Base-by-base conservation (phyloP, 2,888 invertebrate genomes). In the Megamerina dolium region DNA sequence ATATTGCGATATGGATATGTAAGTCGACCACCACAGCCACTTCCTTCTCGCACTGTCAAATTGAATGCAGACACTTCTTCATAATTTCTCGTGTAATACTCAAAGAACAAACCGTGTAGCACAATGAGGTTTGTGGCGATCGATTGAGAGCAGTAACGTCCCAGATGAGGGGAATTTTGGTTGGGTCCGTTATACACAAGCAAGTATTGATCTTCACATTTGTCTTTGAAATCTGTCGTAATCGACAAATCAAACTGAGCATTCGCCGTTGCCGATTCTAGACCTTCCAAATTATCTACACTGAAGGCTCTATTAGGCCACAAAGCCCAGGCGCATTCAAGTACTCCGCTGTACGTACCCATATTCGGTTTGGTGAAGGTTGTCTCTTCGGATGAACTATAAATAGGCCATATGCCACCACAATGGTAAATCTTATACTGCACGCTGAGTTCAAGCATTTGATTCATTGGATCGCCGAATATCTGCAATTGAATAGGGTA, bases 301-400 rank as follows among this genome's bases (percentile, higher is more conserved):
- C 37, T 53, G 0, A 41, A 49, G 12, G 35, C 43, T 0, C 41
- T 46, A 20, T 55, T 53, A 0, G 60, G 57, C 10, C 70, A 63
- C 1, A 87, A 63, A 14, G 76, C 60, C 90, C 91, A 92, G 2
- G 78, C 78, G 66, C 94, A 95, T 56, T 84, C 80, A 12, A 83
- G 58, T 0, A 74, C 67, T 5, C 57, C 58, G 1, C 34, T 44
- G 3, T 33, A 43, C 2, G 19, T 38, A 9, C 26, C 17, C 37
- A 68, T 64, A 61, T 60, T 37, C 50, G 72, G 49, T 68, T 75
- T 54, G 58, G 61, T 52, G 59, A 65, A 48, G 62, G 63, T 54
- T 60, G 67, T 44, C 38, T 65, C 53, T 3, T 59, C 59, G 10
- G 8, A 6, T 4, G 55, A 65, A 1, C 45, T 40, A 27, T 4